Evolutionary conservation across 2,797 vertebrate genomes (phyloP).

Genomic region (Gymnocypris eckloni): DNA sequence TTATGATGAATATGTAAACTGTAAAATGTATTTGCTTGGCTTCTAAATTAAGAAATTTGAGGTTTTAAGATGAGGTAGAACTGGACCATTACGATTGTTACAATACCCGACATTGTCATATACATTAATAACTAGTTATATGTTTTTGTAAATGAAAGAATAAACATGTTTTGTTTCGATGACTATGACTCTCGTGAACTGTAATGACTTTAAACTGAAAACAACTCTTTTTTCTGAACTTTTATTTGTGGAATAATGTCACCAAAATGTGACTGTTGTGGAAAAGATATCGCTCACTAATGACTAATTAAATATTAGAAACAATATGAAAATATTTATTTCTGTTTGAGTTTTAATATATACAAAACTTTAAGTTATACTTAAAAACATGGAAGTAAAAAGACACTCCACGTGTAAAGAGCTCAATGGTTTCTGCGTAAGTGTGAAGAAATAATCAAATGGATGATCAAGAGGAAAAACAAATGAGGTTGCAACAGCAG

Average conservation of each 20-base stretch:
- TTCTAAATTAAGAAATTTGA: background rate
- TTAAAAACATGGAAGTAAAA: background rate
- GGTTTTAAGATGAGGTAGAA: background rate
- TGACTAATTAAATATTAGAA: background rate
- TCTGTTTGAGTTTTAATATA: background rate
- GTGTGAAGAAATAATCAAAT: slow-evolving; percentile 10
- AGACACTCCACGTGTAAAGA: background rate
- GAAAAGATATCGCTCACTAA: background rate
- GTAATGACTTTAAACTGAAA: background rate
- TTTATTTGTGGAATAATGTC: background rate
- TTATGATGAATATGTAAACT: background rate
- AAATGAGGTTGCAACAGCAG: slow-evolving; percentile 36
- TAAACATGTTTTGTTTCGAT: background rate
- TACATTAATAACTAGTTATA: background rate
- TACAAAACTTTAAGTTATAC: background rate
- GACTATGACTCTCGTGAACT: background rate
- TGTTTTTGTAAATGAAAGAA: background rate
- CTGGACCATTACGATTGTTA: background rate
- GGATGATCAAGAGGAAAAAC: slow-evolving; percentile 28
- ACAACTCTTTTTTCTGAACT: background rate
- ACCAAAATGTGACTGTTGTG: background rate
- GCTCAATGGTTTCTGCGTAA: background rate
- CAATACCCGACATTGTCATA: background rate
- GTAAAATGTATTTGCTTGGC: background rate
- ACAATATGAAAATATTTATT: background rate